phyloP scores from a whole-genome alignment of 2,888 invertebrate genomes.

The Synanthedon tipuliformis region DNA sequence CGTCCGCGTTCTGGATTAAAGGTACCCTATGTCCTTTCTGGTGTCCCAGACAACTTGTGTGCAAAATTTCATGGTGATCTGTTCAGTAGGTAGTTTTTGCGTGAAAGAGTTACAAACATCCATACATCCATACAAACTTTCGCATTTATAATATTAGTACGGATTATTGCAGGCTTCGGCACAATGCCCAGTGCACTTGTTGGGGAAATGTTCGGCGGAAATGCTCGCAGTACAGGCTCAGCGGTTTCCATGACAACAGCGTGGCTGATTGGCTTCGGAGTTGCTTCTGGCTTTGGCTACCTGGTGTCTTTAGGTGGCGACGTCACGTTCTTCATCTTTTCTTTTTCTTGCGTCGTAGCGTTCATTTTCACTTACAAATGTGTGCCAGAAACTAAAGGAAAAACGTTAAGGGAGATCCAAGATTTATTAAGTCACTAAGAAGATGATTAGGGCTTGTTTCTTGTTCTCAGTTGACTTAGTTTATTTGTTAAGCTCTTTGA shows the following conservation, averaged over 20 bases:
- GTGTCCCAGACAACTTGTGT: too few species aligned
- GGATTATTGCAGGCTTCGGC: conserved; percentile 16
- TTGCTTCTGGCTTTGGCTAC: conserved; percentile 22
- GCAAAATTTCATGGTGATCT: too few species aligned
- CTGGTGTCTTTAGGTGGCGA: conserved; percentile 22
- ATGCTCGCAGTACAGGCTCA: conserved; percentile 26
- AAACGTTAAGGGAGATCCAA: background rate
- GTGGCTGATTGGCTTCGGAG: conserved; percentile 30
- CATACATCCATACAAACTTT: too few species aligned
- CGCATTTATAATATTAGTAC: too few species aligned
- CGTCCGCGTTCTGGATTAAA: too few species aligned
- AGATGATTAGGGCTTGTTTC: too few species aligned
- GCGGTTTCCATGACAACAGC: conserved; percentile 29
- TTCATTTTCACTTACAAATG: background rate
- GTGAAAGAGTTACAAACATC: too few species aligned
- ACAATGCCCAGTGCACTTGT: conserved; percentile 27
- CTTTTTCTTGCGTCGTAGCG: background rate
- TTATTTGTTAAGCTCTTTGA: too few species aligned
- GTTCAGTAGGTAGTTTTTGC: too few species aligned
- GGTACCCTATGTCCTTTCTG: too few species aligned
- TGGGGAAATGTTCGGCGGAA: conserved; percentile 29
- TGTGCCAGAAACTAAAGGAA: background rate
- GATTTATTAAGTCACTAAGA: background rate
- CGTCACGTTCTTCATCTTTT: conserved; percentile 2
- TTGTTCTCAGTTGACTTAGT: too few species aligned